Base-by-base conservation (phyloP, 2,888 invertebrate genomes). In the Boloria selene region DNA sequence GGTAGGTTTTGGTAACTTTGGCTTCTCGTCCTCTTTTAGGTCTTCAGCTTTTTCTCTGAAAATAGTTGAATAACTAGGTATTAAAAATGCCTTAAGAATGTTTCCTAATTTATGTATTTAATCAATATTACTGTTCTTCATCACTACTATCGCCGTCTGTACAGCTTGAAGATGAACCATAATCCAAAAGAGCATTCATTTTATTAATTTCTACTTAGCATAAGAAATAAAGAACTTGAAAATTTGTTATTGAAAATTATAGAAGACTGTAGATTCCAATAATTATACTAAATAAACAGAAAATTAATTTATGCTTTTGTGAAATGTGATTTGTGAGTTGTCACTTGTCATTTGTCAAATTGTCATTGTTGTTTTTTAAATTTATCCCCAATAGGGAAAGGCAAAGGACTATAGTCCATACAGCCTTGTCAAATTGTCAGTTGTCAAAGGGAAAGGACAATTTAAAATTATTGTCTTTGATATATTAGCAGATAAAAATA, bases 131-230 rank as follows among this genome's bases (percentile, higher is more conserved):
- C 92, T 77, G 88, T 79, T 85, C 88, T 47, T 86, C 83, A 60
- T 79, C 79, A 18, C 76, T 75, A 69, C 93, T 93, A 72, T 90
- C 87, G 54, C 90, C 92, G 50, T 93, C 93, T 4, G 93, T 91
- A 67, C 87, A 88, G 75, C 92, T 93, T 47, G 90, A 86, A 51
- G 86, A 87, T 56, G 90, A 82, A 60, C 94, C 95, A 78, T 95
- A 95, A 88, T 95, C 95, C 71, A 95, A 93, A 73, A 95, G 87
- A 78, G 95, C 95, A 85, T 94, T 94, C 94, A 94, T 94, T 0
- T 49, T 67, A n/a, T n/a, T 58, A 31, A 16, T 10, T 38, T 1
- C 31, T 7, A 38, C 51, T 18, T 13, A 10, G 38, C 16, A 10
- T 22, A n/a, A 49, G 26, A 6, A 22, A 4, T 3, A n/a, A 10